These are phyloP conservation scores for Trichosurus vulpecula DNA, from an alignment of 2,797 vertebrate species.

Conservation along the genomic window DNA sequence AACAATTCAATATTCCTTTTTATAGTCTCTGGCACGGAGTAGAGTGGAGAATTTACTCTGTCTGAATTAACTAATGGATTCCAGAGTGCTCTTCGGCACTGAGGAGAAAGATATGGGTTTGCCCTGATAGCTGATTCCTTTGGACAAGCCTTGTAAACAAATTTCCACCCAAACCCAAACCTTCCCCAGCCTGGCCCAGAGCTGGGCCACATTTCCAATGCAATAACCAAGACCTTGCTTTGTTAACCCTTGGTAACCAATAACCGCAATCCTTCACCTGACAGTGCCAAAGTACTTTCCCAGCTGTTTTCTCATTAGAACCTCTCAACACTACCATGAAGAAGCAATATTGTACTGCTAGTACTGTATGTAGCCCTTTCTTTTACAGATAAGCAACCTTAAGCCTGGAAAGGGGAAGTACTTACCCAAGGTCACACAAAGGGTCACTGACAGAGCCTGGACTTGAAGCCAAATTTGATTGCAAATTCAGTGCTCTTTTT, in stretches of 20 bases:
- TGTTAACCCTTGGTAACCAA: not conserved
- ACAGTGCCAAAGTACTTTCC: not conserved
- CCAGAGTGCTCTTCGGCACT: constrained; percentile 71
- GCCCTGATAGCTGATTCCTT: constrained; percentile 61
- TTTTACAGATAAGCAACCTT: not conserved
- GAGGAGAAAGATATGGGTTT: constrained; percentile 62
- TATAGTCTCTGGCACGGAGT: constrained; percentile 77
- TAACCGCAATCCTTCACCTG: not conserved
- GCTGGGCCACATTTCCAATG: not conserved
- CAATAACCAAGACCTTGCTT: not conserved
- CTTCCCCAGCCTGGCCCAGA: not conserved
- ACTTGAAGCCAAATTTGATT: not conserved
- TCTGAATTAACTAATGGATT: constrained; percentile 81
- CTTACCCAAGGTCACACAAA: not conserved
- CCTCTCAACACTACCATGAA: not conserved
- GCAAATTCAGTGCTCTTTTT: not conserved
- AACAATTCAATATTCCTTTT: constrained; percentile 78
- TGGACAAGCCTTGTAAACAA: constrained; percentile 43
- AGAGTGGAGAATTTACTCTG: constrained; percentile 79
- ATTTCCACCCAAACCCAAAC: constrained; percentile 50
- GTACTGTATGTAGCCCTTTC: not conserved
- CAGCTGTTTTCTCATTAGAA: not conserved
- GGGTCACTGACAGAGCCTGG: not conserved
- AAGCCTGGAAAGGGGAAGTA: not conserved
- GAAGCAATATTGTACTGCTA: not conserved